A percentile compares a stretch with the other conserved stretches of the same genome.
These are phyloP conservation scores for Euzetes globulus DNA, from an alignment of 2,888 invertebrate species.

Conservation along the genomic window DNA sequence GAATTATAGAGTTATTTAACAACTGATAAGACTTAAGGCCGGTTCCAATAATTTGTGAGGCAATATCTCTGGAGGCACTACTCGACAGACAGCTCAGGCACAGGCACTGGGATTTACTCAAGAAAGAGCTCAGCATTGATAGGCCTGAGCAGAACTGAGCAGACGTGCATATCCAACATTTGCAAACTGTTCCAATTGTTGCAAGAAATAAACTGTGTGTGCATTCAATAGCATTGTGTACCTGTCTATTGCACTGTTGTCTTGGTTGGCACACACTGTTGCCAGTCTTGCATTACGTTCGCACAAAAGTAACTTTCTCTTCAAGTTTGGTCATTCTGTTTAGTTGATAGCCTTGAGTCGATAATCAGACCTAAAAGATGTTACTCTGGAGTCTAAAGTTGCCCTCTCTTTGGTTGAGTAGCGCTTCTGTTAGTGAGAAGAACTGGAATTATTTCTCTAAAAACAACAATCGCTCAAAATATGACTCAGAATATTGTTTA, in stretches of 20 bases:
- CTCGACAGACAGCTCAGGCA: not conserved
- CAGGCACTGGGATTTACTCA: not conserved
- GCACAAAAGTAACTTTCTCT: not conserved
- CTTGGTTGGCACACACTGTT: not conserved
- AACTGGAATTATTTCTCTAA: not conserved
- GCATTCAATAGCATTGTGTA: not conserved
- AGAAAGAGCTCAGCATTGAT: not conserved
- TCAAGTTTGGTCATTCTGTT: constrained; percentile 6
- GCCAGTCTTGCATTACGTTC: not conserved
- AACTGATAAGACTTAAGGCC: not conserved
- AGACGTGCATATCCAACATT: not conserved
- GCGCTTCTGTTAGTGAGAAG: constrained; percentile 4
- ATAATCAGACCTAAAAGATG: constrained; percentile 24
- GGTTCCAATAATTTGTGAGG: not conserved
- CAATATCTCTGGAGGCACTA: not conserved
- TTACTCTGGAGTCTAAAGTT: not conserved
- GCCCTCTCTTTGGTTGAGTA: not conserved
- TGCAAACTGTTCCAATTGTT: not conserved
- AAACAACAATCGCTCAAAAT: not conserved
- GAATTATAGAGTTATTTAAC: constrained; percentile 1
- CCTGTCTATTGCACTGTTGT: not conserved
- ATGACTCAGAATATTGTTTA: not conserved
- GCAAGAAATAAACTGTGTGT: not conserved
- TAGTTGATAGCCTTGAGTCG: constrained; percentile 24
- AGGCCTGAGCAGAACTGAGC: not conserved